These are phyloP conservation scores for Drosophila hydei DNA, from an alignment of 1,140 invertebrate genomes.

Conservation along the genomic window DNA sequence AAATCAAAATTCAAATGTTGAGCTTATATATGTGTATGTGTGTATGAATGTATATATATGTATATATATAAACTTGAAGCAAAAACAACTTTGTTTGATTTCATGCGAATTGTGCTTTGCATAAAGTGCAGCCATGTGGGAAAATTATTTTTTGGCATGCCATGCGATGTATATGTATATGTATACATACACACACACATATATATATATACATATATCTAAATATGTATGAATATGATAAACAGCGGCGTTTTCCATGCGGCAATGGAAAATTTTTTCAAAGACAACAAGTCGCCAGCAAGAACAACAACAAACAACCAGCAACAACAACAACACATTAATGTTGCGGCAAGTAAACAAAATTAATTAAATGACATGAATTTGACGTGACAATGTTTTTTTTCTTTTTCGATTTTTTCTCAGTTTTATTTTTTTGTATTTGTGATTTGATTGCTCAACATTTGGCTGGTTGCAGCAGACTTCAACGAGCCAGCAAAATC, in stretches of 20 bases:
- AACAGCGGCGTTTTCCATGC: slow-evolving; percentile 62
- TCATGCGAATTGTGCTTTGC: slow-evolving; percentile 70
- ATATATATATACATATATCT: slow-evolving; percentile 5
- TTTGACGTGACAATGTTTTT: slow-evolving; percentile 83
- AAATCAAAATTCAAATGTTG: slow-evolving; percentile 29
- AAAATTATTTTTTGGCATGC: slow-evolving; percentile 59
- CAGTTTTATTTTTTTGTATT: slow-evolving; percentile 44
- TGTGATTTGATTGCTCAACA: slow-evolving; percentile 77
- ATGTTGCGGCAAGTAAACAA: slow-evolving; percentile 79
- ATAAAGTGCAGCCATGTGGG: slow-evolving; percentile 80
- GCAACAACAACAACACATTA: slow-evolving; percentile 66
- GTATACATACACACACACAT: neutral
- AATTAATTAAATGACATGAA: slow-evolving; percentile 83
- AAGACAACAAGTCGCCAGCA: slow-evolving; percentile 72
- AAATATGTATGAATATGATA: slow-evolving; percentile 26
- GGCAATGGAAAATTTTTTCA: slow-evolving; percentile 76
- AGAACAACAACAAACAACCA: slow-evolving; percentile 53
- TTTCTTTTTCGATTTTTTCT: slow-evolving; percentile 23
- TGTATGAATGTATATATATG: no score
- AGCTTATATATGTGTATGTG: slow-evolving; percentile 1
- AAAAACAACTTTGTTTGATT: slow-evolving; percentile 63
- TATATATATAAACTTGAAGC: neutral
- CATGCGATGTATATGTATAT: slow-evolving; percentile 1
- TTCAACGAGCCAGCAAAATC: slow-evolving; percentile 60
- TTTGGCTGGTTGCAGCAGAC: slow-evolving; percentile 37